These are phyloP conservation scores for Gymnorhina tibicen DNA, from an alignment of 2,113 vertebrate genomes.

Conservation along the genomic window DNA sequence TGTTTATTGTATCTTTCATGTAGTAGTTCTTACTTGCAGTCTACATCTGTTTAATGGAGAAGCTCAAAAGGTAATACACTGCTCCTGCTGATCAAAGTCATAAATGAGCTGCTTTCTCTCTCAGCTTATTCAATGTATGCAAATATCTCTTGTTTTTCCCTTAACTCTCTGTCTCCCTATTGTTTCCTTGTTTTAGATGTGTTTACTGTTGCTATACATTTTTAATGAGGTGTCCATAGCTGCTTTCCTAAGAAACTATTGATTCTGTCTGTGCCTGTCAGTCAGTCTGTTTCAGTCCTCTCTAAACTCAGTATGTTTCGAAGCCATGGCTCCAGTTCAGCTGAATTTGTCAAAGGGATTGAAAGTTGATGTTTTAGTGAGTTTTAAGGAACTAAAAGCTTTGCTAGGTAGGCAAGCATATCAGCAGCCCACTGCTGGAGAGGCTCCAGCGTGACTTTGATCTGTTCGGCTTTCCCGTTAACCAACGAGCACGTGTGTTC, in stretches of 20 bases:
- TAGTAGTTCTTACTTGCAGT: neutral
- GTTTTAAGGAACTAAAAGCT: neutral
- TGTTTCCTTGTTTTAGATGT: neutral
- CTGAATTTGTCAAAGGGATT: neutral
- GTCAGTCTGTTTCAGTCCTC: neutral
- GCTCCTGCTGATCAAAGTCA: neutral
- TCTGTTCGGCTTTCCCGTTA: neutral
- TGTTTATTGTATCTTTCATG: neutral
- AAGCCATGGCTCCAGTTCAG: neutral
- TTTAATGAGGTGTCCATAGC: neutral
- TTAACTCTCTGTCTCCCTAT: neutral
- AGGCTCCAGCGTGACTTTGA: neutral
- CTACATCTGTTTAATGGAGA: neutral
- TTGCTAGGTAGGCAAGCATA: neutral
- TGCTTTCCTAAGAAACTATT: neutral
- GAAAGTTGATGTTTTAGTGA: neutral
- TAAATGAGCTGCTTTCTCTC: neutral
- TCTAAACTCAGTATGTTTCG: neutral
- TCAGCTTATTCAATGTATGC: neutral
- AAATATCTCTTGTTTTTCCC: neutral
- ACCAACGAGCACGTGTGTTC: neutral
- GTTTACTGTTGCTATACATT: neutral
- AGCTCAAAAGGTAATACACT: neutral
- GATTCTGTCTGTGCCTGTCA: neutral
- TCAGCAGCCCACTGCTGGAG: neutral